Evolutionary conservation across 2,888 invertebrate genomes (phyloP), one percentile per base, ranked within the genome.

Genomic region (Stegophylla sp.): DNA sequence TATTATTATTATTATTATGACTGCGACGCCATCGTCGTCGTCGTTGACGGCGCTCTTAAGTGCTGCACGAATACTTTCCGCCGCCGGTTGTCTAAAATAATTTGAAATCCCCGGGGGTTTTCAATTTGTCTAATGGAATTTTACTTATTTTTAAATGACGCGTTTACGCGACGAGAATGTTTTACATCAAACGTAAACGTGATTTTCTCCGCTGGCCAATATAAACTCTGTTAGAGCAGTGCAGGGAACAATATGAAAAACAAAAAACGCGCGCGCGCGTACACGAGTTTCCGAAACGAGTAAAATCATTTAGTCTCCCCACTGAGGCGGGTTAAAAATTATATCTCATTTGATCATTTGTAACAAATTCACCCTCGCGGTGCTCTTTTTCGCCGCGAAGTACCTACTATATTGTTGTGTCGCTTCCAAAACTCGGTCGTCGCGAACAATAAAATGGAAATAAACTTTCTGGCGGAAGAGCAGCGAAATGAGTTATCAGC

Each of bases 81-180:
- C 17, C 17, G 43, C 13, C 17, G 43, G n/a, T 43, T 59, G 43
- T 59, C 72, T 59, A 45, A 73, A 61, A 66, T n/a, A 43, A 53
- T 66, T 43, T 7, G 13, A 20, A 74, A 74, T 45, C 20, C 9
- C 61, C 20, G 20, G 23, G n/a, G 51, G 43, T 53, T 76, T 76
- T 76, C 64, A 76, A 76, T 76, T 76, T 53, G 53, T n/a, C 75
- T 76, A 76, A 76, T 76, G 75, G 75, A 76, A 76, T 51, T 51
- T 66, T 41, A 53, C 64, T 51, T 53, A 41, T 53, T 76, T 69
- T 53, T 43, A 76, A 76, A 76, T 43, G 64, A 76, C 5, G 53
- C 51, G 23, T 63, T 48, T 34, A 48, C 7, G 28, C 15, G 17
- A 12, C 17, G 20, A 23, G 5, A 20, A 41, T 23, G 63, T 64